A percentile compares a stretch with the other conserved stretches of the same genome.
Evolutionary conservation across 2,797 vertebrate genomes (phyloP).

Genomic region (Perodicticus potto): DNA sequence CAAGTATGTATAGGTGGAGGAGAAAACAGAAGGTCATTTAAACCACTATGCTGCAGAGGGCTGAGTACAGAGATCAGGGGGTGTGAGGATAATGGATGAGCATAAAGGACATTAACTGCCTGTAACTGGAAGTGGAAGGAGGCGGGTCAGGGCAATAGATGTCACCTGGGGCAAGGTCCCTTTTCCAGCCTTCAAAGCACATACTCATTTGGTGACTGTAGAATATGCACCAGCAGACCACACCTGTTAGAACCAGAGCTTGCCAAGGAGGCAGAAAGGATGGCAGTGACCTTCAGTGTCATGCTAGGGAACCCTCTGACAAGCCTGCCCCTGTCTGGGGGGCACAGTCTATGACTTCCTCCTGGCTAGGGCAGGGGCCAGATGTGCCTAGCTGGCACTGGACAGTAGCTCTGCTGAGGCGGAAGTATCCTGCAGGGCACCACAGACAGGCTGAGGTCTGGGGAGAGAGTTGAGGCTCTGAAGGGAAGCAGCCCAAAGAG

Average conservation of each 20-base stretch:
- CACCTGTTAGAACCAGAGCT: not conserved
- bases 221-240: not conserved
- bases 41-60: not conserved
- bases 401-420: no score
- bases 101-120: not conserved
- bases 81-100: no score
- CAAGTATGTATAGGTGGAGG: fast-evolving
- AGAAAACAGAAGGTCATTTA: not conserved
- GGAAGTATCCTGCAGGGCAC: no score
- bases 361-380: no score
- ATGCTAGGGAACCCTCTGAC: fast-evolving
- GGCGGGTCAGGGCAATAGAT: not conserved
- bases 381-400: no score
- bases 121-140: not conserved
- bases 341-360: no score
- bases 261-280: not conserved
- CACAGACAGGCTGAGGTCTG: no score
- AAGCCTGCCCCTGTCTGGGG: not conserved
- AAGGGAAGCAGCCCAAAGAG: no score
- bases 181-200: not conserved
- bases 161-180: no score
- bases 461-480: no score
- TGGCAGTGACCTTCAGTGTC: no score
- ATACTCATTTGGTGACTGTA: not conserved
- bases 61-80: not conserved